Base-by-base conservation (phyloP, 2,113 vertebrate species). In the Etheostoma spectabile region DNA sequence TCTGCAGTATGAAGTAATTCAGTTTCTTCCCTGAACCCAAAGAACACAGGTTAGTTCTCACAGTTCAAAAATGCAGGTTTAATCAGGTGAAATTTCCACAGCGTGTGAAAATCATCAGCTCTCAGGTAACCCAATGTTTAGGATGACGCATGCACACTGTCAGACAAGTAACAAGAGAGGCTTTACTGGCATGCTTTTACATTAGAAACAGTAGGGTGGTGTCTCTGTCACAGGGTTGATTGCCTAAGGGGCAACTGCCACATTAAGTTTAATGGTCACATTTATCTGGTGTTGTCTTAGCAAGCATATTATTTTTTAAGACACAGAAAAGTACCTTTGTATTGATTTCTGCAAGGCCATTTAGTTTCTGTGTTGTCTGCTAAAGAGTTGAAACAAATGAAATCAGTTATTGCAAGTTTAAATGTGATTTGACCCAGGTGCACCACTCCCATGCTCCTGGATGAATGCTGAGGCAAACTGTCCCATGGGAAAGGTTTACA, bases 401-500 rank as follows among this genome's bases (percentile, higher is more conserved):
- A 52, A 49, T 52, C 27, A 52, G 18, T 51, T 14, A 19, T n/a
- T 27, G 38, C 27, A 6, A 42, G 38, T 62, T 73, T 65, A 30
- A 64, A 46, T 57, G 16, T 15, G 11, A 67, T 22, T 46, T 73
- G 75, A 86, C 45, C 22, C 22, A 35, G 18, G 38, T 69, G 22
- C 5, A 21, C 30, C 22, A 18, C 51, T 84, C 68, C 68, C 53
- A 60, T 22, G 74, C 42, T 82, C 51, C 19, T n/a, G 49, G 48
- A 6, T 24, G 13, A 46, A 59, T 66, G 33, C 18, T 0, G 51
- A 77, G 33, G 22, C 46, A 76, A 33, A 70, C 5, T 27, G 57
- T 84, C 72, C 80, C 80, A 84, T 74, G 84, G 84, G 88, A 90
- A 87, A 83, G 13, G 30, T 77, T 83, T 33, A 60, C 63, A 53